Evolutionary conservation across 2,113 vertebrate species (phyloP).

Genomic region (Leptobrachium ailaonicum): DNA sequence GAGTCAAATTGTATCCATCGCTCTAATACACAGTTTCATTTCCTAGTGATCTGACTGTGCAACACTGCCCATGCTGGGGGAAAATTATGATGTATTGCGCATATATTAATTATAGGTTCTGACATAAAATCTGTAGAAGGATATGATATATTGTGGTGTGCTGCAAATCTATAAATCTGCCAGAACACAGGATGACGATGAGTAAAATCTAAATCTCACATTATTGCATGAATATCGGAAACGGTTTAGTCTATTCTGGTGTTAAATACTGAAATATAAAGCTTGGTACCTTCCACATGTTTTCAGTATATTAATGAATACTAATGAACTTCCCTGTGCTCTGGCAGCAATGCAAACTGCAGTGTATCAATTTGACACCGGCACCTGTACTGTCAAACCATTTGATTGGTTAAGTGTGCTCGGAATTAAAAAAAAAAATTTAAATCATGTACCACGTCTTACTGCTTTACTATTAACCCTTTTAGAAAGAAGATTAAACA

Average conservation of each 20-base stretch:
- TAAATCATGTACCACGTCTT: too few species aligned
- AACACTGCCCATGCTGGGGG: neutral
- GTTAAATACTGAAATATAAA: slow-evolving; percentile 19
- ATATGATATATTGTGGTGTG: slow-evolving; percentile 29
- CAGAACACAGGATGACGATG: slow-evolving; percentile 22
- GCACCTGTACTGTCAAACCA: neutral
- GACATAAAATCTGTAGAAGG: slow-evolving; percentile 28
- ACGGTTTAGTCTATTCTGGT: neutral
- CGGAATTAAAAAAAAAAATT: too few species aligned
- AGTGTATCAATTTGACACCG: neutral
- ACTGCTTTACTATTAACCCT: too few species aligned
- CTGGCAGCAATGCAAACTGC: neutral
- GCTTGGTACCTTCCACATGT: neutral
- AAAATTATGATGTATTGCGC: slow-evolving; percentile 22
- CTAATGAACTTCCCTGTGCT: neutral
- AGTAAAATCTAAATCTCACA: neutral
- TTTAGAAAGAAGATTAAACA: too few species aligned
- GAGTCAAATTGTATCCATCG: neutral
- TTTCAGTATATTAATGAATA: slow-evolving; percentile 4
- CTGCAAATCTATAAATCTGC: slow-evolving; percentile 43
- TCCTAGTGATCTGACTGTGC: slow-evolving; percentile 5
- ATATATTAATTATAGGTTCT: slow-evolving; percentile 40
- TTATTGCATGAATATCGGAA: neutral
- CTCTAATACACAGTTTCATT: neutral
- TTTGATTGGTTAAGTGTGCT: too few species aligned